A percentile compares a stretch with the other conserved stretches of the same genome.
phyloP scores from a whole-genome alignment of 2,113 vertebrate species.

The Thymallus thymallus region DNA sequence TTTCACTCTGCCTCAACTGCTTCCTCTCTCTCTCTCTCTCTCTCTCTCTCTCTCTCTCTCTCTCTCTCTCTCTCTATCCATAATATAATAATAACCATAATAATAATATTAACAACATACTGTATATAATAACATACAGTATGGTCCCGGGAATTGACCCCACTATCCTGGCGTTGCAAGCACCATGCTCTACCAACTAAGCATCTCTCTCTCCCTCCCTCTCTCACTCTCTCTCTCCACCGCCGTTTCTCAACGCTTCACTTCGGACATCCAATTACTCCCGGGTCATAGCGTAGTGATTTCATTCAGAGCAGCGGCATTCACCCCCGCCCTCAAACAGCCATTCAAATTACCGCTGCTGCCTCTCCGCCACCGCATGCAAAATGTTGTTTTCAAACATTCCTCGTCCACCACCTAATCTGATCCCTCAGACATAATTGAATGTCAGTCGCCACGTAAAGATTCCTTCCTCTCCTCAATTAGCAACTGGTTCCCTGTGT shows the following conservation, averaged over 20 bases:
- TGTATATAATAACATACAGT: no score
- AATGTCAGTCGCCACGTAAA: constrained; percentile 80
- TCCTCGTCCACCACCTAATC: constrained; percentile 68
- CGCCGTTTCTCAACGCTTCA: constrained; percentile 34
- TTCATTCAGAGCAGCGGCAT: constrained; percentile 65
- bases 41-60: constrained; percentile 37
- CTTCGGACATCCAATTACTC: constrained; percentile 74
- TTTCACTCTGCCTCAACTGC: constrained; percentile 5
- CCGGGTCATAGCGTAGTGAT: constrained; percentile 67
- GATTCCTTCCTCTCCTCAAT: constrained; percentile 75
- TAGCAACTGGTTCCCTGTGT: constrained; percentile 69
- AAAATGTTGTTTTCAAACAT: constrained; percentile 45
- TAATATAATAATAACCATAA: no score
- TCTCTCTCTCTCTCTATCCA: constrained; percentile 23
- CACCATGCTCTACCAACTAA: no score
- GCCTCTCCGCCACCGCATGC: constrained; percentile 23
- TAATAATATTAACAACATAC: no score
- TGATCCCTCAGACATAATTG: constrained; percentile 76
- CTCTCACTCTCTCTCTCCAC: constrained; percentile 31
- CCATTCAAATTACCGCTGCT: constrained; percentile 69
- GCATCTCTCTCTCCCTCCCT: constrained; percentile 33
- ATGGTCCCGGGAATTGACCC: no score
- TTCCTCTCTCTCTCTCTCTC: constrained; percentile 19
- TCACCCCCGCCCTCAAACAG: constrained; percentile 59
- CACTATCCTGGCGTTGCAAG: no score